These are phyloP conservation scores for Drosophila setosimentum DNA, from an alignment of 2,888 invertebrate species.

Conservation along the genomic window DNA sequence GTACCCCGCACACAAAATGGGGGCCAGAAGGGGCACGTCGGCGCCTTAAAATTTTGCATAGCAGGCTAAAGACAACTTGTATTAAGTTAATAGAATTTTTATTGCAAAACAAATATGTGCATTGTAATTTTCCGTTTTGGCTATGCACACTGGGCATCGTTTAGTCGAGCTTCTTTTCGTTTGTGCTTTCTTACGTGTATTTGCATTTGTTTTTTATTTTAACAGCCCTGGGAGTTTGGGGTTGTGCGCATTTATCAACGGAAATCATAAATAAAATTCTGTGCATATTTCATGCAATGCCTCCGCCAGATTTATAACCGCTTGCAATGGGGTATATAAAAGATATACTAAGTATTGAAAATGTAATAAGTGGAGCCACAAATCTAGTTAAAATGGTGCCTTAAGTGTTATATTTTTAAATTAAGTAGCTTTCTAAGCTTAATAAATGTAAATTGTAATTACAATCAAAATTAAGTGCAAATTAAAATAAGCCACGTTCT, in stretches of 20 bases:
- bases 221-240: constrained; percentile 31
- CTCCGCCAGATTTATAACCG: constrained; percentile 3
- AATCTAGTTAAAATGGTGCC: not conserved
- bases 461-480: not conserved
- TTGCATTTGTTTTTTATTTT: constrained; percentile 30
- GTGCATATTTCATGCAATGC: constrained; percentile 67
- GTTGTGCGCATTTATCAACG: constrained; percentile 72
- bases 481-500: not conserved
- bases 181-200: not conserved
- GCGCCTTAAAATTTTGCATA: not conserved
- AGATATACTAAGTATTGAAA: not conserved
- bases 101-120: not conserved
- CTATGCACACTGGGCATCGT: constrained; percentile 4
- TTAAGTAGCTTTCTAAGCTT: not conserved
- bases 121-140: not conserved
- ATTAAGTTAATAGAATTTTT: not conserved
- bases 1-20: constrained; percentile 2
- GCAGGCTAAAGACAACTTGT: not conserved
- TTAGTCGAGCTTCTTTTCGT: not conserved
- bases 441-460: too few species aligned
- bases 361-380: not conserved
- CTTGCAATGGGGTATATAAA: constrained; percentile 30
- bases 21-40: too few species aligned
- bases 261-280: constrained; percentile 80
- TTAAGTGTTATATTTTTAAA: not conserved